Percentiles rank a stretch among this genome's conserved stretches.
These are phyloP conservation scores for Hypomecis atomaria DNA, from an alignment of 2,888 invertebrate genomes.

Conservation along the genomic window DNA sequence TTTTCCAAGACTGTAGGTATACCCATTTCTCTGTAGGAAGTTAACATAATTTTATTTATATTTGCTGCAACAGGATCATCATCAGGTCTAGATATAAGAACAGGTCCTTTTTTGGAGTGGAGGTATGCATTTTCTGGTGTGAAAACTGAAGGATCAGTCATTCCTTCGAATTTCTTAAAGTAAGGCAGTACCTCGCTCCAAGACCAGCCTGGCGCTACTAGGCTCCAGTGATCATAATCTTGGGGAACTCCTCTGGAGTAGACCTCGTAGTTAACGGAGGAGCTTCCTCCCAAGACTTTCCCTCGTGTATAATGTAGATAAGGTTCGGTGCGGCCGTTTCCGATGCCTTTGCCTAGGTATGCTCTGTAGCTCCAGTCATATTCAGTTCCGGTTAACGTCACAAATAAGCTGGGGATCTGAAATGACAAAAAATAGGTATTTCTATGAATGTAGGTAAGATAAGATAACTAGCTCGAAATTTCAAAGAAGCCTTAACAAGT, in stretches of 20 bases:
- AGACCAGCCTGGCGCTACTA: slow-evolving; percentile 60
- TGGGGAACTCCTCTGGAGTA: slow-evolving; percentile 59
- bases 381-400: slow-evolving; percentile 52
- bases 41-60: slow-evolving; percentile 53
- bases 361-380: slow-evolving; percentile 60
- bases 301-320: slow-evolving; percentile 51
- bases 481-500: no score
- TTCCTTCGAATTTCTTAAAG: slow-evolving; percentile 63
- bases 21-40: slow-evolving; percentile 60
- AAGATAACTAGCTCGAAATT: no score
- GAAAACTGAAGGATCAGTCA: slow-evolving; percentile 57
- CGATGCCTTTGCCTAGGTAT: slow-evolving; percentile 49
- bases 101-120: slow-evolving; percentile 61
- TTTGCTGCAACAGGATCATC: slow-evolving; percentile 46
- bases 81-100: slow-evolving; percentile 54
- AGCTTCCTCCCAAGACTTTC: slow-evolving; percentile 63
- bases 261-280: slow-evolving; percentile 59
- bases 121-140: slow-evolving; percentile 50
- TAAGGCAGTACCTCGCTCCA: slow-evolving; percentile 59
- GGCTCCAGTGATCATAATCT: slow-evolving; percentile 61
- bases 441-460: background rate
- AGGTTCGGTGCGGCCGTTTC: slow-evolving; percentile 49
- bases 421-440: slow-evolving; percentile 31
- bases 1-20: slow-evolving; percentile 55
- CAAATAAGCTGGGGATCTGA: slow-evolving; percentile 60